Evolutionary conservation across 37 sponge, comb jelly and placozoan species (phyloP), one percentile per base, ranked within the genome.

Genomic region (Tethya wilhelma): DNA sequence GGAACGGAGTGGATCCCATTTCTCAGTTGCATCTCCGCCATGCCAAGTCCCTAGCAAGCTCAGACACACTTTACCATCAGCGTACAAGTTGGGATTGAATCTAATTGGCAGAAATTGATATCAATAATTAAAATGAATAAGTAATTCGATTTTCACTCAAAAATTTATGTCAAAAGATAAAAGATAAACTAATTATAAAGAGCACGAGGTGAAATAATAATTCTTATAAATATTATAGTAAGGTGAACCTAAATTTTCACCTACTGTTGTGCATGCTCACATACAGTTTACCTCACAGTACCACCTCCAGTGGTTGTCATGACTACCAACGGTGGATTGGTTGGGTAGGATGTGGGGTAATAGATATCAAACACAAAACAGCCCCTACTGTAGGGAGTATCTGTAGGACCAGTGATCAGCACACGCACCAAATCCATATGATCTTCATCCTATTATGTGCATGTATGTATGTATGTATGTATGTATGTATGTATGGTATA

Each of bases 1-100:
- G 11, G 96, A 92, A 0, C 46, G 63, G 40, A 72, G 42, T 0
- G 96, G 93, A 74, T 96, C 80, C 96, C 96, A 96, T 67, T 96
- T 96, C 71, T 96, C 93, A 43, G 87, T 84, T 14, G 90, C 80
- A 64, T 96, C 97, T 30, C 94, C 94, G 0, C 97, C 97, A 71
- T 94, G 94, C 91, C 95, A 96, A 3, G 97, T 96, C 19, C 97
- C 97, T 42, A 96, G 89, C 28, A 96, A 79, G 73, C 95, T 94
- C 32, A 96, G 82, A 82, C 97, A 96, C 60, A 96, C 96, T 75
- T 96, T 96, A 25, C 97, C 97, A 87, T 96, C 97, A 29, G 90
- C 87, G 67, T 96, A 96, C 17, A 96, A 89, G 81, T 96, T 96
- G 41, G 97, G 97, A 64, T 96, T 96, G 75, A 96, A 91, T 65